phyloP scores from a whole-genome alignment of 2,113 vertebrate species.

The Aix galericulata region DNA sequence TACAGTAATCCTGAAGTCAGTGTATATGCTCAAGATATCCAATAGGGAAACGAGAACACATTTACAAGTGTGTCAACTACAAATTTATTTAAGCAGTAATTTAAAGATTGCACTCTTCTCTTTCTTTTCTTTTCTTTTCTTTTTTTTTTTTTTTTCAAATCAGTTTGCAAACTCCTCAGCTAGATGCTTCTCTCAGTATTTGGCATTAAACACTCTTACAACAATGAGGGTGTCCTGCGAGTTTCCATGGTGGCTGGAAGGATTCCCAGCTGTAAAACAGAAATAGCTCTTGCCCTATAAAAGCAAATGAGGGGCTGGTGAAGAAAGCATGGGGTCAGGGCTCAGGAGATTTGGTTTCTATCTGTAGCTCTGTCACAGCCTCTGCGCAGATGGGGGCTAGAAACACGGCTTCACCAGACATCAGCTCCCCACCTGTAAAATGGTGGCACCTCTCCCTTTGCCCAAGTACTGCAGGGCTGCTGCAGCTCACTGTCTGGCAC shows the following conservation, averaged over 20 bases:
- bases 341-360: conserved; percentile 25
- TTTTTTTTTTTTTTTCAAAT: not conserved
- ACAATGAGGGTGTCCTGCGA: not conserved
- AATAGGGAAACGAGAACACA: not conserved
- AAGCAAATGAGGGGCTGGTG: conserved; percentile 41
- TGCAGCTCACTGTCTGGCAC: not conserved
- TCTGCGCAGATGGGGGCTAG: not conserved
- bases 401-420: not conserved
- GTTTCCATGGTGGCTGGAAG: not conserved
- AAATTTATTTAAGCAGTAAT: not conserved
- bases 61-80: not conserved
- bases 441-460: not conserved
- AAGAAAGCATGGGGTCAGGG: conserved; percentile 4
- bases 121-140: too few species aligned
- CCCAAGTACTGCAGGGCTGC: not conserved
- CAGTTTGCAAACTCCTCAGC: not conserved
- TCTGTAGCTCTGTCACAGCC: not conserved
- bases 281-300: conserved; percentile 62
- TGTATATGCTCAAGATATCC: not conserved
- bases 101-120: not conserved
- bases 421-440: not conserved
- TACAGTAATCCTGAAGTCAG: not conserved
- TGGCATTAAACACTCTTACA: not conserved
- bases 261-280: conserved; percentile 38
- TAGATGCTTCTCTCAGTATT: not conserved